Percentiles rank a stretch among this genome's conserved stretches.
These are phyloP conservation scores for Melanostoma scalare DNA, from an alignment of 2,888 invertebrate genomes.

Conservation along the genomic window DNA sequence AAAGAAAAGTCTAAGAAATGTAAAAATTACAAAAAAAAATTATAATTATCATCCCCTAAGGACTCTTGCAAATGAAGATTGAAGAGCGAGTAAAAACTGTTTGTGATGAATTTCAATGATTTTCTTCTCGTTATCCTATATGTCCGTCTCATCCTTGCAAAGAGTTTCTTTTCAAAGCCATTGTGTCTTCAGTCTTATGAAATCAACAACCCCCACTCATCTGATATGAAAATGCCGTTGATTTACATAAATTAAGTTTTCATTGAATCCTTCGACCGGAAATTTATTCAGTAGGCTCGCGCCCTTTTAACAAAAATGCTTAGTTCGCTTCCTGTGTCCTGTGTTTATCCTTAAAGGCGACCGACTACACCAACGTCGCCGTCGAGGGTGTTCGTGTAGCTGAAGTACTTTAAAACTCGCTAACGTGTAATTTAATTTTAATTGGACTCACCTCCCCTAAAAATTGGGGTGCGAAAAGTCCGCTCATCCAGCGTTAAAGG, in stretches of 20 bases:
- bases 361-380: not conserved
- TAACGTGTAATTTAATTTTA: conserved; percentile 51
- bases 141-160: not conserved
- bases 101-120: conserved; percentile 69
- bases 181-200: not conserved
- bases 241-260: conserved; percentile 71
- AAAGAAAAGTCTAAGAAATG: conserved; percentile 5
- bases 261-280: conserved; percentile 67
- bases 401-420: conserved; percentile 14
- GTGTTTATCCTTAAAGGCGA: conserved; percentile 5
- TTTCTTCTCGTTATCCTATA: conserved; percentile 43
- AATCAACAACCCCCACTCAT: conserved; percentile 8
- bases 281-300: conserved; percentile 60
- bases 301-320: conserved; percentile 44
- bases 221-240: conserved; percentile 16
- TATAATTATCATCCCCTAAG: conserved; percentile 62
- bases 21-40: conserved; percentile 36
- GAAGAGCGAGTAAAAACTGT: conserved; percentile 5
- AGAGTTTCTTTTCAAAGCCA: not conserved
- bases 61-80: conserved; percentile 46
- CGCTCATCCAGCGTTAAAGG: not conserved
- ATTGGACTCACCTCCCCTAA: conserved; percentile 33
- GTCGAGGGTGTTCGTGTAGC: not conserved
- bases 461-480: conserved; percentile 20
- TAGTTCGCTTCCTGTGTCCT: conserved; percentile 44